Evolutionary conservation across 2,113 vertebrate species (phyloP).

Genomic region (Neodon shergylaensis): DNA sequence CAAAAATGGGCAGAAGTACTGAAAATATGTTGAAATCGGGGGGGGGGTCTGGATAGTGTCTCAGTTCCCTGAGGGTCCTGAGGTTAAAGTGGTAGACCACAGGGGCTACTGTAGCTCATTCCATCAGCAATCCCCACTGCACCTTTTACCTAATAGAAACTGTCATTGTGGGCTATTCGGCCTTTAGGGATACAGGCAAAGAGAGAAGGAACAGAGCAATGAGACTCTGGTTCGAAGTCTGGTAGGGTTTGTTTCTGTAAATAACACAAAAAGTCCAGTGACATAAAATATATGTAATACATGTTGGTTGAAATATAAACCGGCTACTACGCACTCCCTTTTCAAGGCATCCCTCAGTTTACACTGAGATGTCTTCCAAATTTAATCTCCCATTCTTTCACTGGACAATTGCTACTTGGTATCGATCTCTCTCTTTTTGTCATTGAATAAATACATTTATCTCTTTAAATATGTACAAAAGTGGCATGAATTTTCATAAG

Average conservation of each 20-base stretch:
- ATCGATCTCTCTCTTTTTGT: neutral
- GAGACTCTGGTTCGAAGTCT: neutral
- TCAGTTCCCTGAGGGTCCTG: neutral
- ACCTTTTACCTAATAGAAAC: neutral
- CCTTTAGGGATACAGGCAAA: neutral
- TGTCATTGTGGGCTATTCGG: neutral
- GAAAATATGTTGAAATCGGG: neutral
- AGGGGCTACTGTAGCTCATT: neutral
- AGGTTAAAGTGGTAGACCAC: neutral
- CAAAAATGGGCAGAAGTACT: neutral
- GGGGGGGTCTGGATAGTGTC: neutral
- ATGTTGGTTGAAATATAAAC: neutral
- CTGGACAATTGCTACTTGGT: neutral
- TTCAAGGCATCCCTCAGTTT: neutral
- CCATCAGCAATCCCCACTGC: neutral
- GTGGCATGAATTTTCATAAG: slow-evolving; percentile 52
- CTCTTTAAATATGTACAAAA: slow-evolving; percentile 37
- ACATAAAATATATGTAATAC: neutral
- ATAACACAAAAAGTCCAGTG: slow-evolving; percentile 44
- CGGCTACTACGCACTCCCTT: neutral
- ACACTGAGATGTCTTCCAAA: neutral
- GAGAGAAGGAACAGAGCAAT: neutral
- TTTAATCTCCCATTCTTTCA: neutral
- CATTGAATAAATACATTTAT: slow-evolving; percentile 53
- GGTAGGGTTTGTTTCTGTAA: neutral